Evolutionary conservation across 2,888 invertebrate species (phyloP).

Genomic region (Pheosia gnoma): DNA sequence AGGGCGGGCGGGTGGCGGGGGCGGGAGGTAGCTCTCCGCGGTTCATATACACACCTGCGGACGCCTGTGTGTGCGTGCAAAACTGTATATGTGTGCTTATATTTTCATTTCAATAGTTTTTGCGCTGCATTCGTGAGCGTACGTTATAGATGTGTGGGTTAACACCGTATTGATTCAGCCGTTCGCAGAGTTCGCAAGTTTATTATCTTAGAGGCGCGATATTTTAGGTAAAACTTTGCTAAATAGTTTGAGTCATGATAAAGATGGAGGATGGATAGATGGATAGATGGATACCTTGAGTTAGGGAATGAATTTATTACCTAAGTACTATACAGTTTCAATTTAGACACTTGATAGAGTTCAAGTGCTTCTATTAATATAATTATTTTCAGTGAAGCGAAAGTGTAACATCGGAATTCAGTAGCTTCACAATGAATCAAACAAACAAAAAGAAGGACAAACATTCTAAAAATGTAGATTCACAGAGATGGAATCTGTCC

Average conservation of each 20-base stretch:
- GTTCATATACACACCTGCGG: slow-evolving; percentile 65
- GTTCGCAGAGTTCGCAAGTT: slow-evolving; percentile 69
- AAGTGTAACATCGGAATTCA: not conserved
- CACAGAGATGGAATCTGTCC: too few relatives aligned
- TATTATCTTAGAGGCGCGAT: slow-evolving; percentile 66
- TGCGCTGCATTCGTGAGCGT: slow-evolving; percentile 71
- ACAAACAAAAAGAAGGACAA: too few relatives aligned
- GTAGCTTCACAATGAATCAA: too few relatives aligned
- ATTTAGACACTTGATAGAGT: not conserved
- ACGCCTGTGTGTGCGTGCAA: slow-evolving; percentile 52
- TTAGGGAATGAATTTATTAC: not conserved
- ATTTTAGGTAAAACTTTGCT: slow-evolving; percentile 35
- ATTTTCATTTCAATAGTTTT: slow-evolving; percentile 83
- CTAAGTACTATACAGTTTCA: not conserved
- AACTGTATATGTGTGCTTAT: slow-evolving; percentile 66
- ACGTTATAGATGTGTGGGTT: slow-evolving; percentile 67
- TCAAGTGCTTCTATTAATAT: not conserved
- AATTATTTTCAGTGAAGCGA: not conserved
- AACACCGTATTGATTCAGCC: slow-evolving; percentile 80
- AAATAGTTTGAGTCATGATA: slow-evolving; percentile 5
- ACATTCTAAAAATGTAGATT: too few relatives aligned
- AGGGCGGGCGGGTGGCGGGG: slow-evolving; percentile 43
- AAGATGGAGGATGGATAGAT: not conserved
- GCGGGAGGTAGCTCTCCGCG: slow-evolving; percentile 48
- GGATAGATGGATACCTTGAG: not conserved